These are phyloP conservation scores for Gallirallus australis DNA, from an alignment of 2,797 vertebrate genomes.

Conservation along the genomic window DNA sequence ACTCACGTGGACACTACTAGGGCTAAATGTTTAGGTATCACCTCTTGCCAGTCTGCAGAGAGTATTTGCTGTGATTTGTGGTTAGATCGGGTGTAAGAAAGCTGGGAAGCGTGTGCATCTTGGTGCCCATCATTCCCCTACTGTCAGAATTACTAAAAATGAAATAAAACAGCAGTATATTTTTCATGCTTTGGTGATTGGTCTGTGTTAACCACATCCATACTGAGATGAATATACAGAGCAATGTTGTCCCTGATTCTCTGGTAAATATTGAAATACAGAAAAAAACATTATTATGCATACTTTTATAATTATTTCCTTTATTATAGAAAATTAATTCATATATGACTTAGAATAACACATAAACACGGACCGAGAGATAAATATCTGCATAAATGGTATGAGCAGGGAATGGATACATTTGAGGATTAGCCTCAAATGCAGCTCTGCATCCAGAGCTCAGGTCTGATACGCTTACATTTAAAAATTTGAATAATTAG, in stretches of 20 bases:
- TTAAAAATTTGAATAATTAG: background rate
- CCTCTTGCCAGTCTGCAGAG: background rate
- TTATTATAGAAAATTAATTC: background rate
- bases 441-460: background rate
- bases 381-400: background rate
- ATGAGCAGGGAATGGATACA: background rate
- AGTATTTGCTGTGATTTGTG: background rate
- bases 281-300: background rate
- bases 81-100: background rate
- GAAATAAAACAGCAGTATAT: background rate
- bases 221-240: background rate
- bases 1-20: background rate
- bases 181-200: background rate
- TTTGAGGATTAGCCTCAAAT: background rate
- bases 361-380: background rate
- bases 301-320: background rate
- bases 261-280: background rate
- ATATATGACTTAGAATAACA: background rate
- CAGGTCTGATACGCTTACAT: background rate
- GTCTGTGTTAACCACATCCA: background rate
- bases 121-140: background rate
- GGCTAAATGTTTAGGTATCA: background rate
- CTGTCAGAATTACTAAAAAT: background rate
- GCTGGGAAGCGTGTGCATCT: background rate
- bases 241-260: background rate